Conservation (phyloP, 2,797 vertebrate species). For the Rhinichthys osculus region DNA sequence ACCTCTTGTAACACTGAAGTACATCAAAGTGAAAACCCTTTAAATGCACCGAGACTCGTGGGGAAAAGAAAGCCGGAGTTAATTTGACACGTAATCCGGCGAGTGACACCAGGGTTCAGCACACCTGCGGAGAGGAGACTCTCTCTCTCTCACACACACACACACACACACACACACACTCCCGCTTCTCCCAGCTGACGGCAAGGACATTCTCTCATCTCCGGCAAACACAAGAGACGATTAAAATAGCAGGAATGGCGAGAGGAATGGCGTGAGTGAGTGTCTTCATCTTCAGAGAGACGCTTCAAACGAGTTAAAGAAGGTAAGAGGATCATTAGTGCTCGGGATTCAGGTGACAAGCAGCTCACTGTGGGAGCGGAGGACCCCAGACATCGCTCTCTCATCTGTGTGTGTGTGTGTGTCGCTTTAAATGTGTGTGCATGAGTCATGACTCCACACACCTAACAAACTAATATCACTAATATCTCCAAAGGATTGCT, state of each 20-base stretch:
- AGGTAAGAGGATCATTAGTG: constrained; percentile 53
- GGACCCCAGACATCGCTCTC: not conserved
- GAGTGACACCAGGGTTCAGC: constrained; percentile 54
- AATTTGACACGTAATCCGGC: constrained; percentile 20
- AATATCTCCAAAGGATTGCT: too few species aligned
- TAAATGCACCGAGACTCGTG: not conserved
- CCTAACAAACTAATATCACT: not conserved
- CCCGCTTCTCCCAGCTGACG: constrained; percentile 52
- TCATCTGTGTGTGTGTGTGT: not conserved
- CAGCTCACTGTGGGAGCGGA: not conserved
- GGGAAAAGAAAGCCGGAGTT: not conserved
- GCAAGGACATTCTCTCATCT: constrained; percentile 65
- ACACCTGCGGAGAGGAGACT: constrained; percentile 32
- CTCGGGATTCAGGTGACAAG: not conserved
- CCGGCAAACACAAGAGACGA: constrained; percentile 28
- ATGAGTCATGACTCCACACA: not conserved
- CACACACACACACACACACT: too few species aligned
- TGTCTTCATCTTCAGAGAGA: constrained; percentile 50
- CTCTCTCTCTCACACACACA: not conserved
- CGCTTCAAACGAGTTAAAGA: constrained; percentile 56
- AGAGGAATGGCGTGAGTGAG: constrained; percentile 16
- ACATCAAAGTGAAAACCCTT: constrained; percentile 23
- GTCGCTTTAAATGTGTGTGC: not conserved
- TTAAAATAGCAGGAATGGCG: not conserved
- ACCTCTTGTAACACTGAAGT: not conserved